phyloP scores from a whole-genome alignment of 1,140 invertebrate genomes.

The Notospermus geniculatus region DNA sequence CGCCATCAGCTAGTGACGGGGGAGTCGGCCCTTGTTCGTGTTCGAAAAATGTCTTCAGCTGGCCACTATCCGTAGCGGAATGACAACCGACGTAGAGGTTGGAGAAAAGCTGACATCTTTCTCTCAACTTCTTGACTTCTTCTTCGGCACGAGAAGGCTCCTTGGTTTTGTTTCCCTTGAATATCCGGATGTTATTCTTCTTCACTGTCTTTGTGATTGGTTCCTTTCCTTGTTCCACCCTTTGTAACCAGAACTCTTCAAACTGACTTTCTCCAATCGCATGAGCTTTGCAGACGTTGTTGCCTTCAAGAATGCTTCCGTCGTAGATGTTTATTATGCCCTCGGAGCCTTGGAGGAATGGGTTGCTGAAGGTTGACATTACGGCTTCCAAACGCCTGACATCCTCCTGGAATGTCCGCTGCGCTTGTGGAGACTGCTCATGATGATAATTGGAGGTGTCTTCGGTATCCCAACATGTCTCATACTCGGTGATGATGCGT shows the following conservation, averaged over 20 bases:
- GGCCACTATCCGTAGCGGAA: conserved; percentile 11
- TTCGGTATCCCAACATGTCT: conserved; percentile 17
- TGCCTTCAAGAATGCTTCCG: conserved; percentile 1
- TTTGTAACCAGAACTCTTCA: neutral
- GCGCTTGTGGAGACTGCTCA: conserved; percentile 15
- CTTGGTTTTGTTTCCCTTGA: conserved; percentile 7
- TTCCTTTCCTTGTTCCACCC: neutral
- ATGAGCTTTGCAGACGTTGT: neutral
- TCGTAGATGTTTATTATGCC: neutral
- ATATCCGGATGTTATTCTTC: conserved; percentile 17
- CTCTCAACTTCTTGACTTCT: conserved; percentile 9
- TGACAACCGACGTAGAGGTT: conserved; percentile 20
- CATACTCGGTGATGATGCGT: conserved; percentile 16
- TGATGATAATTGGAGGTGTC: conserved; percentile 11
- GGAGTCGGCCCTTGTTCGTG: neutral
- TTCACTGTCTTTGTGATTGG: conserved; percentile 5
- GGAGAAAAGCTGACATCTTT: conserved; percentile 19
- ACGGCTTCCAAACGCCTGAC: neutral
- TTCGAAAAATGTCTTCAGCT: neutral
- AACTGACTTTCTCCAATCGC: neutral
- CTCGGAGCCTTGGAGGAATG: conserved; percentile 11
- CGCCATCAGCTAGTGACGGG: neutral
- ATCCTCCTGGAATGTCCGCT: conserved; percentile 12
- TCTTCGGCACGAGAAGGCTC: neutral
- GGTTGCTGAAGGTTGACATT: conserved; percentile 17